Evolutionary conservation across 2,888 invertebrate genomes (phyloP).

Genomic region (Dusona sp.): DNA sequence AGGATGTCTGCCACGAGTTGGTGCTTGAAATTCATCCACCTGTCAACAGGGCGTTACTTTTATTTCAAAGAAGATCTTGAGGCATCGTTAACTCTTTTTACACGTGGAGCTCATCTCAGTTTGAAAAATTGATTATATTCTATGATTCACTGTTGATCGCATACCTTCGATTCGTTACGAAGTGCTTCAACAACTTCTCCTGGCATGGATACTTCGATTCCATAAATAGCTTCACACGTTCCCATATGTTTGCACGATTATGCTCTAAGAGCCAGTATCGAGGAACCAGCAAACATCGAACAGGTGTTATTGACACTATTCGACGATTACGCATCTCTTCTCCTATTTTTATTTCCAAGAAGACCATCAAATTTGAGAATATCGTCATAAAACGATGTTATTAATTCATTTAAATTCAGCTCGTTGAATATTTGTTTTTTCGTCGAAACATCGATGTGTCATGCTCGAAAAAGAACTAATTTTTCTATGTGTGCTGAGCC

Average conservation of each 20-base stretch:
- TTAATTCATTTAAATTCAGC: background rate
- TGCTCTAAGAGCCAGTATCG: conserved; percentile 89
- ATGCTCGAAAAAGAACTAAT: background rate
- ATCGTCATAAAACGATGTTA: background rate
- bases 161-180: conserved; percentile 85
- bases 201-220: conserved; percentile 87
- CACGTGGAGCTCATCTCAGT: conserved; percentile 8
- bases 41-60: conserved; percentile 65
- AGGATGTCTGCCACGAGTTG: conserved; percentile 86
- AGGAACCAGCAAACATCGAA: conserved; percentile 89
- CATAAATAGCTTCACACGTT: conserved; percentile 87
- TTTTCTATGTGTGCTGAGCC: background rate
- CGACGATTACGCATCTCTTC: conserved; percentile 89
- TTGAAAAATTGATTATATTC: conserved; percentile 36
- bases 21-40: conserved; percentile 87
- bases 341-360: conserved; percentile 79
- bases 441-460: background rate
- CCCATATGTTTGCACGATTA: conserved; percentile 89
- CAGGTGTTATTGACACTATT: conserved; percentile 88
- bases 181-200: conserved; percentile 86
- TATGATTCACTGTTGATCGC: conserved; percentile 38
- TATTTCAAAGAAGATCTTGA: conserved; percentile 34
- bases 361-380: background rate
- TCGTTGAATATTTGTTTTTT: background rate
- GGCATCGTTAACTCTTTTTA: conserved; percentile 38